Evolutionary conservation across 2,797 vertebrate genomes (phyloP).

Genomic region (Agapornis canus): DNA sequence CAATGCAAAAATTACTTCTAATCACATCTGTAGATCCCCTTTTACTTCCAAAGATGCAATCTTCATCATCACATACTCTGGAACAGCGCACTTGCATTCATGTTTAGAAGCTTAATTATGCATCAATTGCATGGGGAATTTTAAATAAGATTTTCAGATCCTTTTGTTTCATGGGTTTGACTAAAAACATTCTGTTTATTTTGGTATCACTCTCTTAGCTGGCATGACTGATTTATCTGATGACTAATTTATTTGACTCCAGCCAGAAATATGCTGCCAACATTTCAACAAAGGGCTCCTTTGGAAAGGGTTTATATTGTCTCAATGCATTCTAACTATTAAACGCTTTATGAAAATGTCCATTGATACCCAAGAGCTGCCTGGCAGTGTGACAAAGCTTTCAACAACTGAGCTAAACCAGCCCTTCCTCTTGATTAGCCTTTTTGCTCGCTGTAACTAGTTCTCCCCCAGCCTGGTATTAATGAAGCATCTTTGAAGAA

Average conservation of each 20-base stretch:
- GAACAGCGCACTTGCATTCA: conserved; percentile 9
- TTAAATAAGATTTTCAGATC: conserved; percentile 35
- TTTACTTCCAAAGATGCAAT: conserved; percentile 46
- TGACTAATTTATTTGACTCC: conserved; percentile 47
- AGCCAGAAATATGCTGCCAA: conserved; percentile 25
- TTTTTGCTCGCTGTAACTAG: background rate
- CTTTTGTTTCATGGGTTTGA: conserved; percentile 49
- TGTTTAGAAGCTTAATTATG: conserved; percentile 50
- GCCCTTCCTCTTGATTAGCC: background rate
- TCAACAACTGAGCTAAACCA: background rate
- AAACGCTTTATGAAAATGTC: background rate
- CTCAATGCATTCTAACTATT: conserved; percentile 6
- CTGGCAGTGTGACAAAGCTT: background rate
- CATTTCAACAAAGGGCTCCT: conserved; percentile 28
- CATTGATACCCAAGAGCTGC: conserved; percentile 2
- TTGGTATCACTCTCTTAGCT: conserved; percentile 42
- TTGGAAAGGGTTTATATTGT: conserved; percentile 22
- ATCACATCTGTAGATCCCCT: conserved; percentile 49
- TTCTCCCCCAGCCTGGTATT: background rate
- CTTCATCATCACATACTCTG: conserved; percentile 13
- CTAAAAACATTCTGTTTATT: conserved; percentile 50
- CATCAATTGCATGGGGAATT: conserved; percentile 39
- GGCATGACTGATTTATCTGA: conserved; percentile 57
- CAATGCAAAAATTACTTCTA: conserved; percentile 42
- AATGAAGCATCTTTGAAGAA: background rate